A percentile compares a stretch with the other conserved stretches of the same genome.
These are phyloP conservation scores for Neoaliturus tenellus DNA, from an alignment of 2,888 invertebrate genomes.

Conservation along the genomic window DNA sequence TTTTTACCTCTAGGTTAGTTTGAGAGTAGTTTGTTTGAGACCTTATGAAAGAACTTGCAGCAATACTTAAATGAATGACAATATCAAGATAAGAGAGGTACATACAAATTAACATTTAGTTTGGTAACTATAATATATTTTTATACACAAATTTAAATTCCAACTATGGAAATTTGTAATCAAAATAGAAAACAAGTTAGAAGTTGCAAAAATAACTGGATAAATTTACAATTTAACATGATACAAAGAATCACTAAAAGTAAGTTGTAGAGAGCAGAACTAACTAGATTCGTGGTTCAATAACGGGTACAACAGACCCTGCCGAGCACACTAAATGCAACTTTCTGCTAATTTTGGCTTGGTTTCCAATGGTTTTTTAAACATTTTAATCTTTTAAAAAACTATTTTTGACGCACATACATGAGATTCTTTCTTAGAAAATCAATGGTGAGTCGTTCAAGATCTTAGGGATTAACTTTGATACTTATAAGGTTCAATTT, in stretches of 20 bases:
- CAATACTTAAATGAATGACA: neutral
- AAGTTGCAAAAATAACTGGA: neutral
- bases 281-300: neutral
- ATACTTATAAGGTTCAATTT: too few species aligned
- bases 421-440: neutral
- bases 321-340: too few species aligned
- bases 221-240: neutral
- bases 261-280: neutral
- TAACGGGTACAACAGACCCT: neutral
- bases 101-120: neutral
- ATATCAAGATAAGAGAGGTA: neutral
- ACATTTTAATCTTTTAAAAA: neutral
- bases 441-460: too few species aligned
- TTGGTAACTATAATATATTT: constrained; percentile 4
- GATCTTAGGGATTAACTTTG: too few species aligned
- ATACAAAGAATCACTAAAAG: neutral
- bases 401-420: neutral
- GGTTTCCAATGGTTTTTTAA: too few species aligned
- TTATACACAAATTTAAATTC: neutral
- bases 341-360: too few species aligned
- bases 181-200: neutral
- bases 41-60: neutral
- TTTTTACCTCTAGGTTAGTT: neutral
- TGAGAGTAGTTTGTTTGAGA: neutral
- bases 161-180: neutral